These are phyloP conservation scores for Odontamblyopus rebecca DNA, from an alignment of 2,797 vertebrate genomes.

Conservation along the genomic window DNA sequence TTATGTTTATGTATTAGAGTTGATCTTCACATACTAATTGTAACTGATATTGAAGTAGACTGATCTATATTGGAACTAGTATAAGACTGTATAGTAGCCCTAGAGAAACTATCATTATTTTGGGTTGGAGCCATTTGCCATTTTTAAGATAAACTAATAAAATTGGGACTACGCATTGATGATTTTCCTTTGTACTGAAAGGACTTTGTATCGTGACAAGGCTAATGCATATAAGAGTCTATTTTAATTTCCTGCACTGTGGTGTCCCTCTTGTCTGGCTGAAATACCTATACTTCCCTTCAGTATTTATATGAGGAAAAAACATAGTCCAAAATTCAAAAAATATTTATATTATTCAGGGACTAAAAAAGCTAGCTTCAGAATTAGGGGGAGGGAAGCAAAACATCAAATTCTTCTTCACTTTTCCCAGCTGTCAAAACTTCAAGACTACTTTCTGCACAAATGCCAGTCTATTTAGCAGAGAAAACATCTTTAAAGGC, in stretches of 20 bases:
- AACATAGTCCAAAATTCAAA: conserved; percentile 51
- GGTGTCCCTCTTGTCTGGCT: not conserved
- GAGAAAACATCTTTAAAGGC: not conserved
- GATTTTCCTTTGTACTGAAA: not conserved
- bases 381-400: conserved; percentile 41
- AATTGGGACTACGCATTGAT: too few relatives aligned
- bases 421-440: conserved; percentile 67
- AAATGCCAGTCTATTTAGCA: conserved; percentile 8
- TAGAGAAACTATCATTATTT: not conserved
- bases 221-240: not conserved
- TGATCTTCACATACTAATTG: not conserved
- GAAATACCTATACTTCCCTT: not conserved
- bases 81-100: not conserved
- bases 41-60: not conserved
- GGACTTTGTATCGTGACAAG: not conserved
- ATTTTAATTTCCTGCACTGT: not conserved
- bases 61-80: not conserved
- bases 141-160: too few relatives aligned
- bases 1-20: not conserved
- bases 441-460: conserved; percentile 23
- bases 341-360: conserved; percentile 57
- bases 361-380: conserved; percentile 28
- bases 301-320: not conserved
- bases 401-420: conserved; percentile 55
- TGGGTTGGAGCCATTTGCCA: not conserved